A percentile compares a stretch with the other conserved stretches of the same genome.
These are phyloP conservation scores for Andrena fulva DNA, from an alignment of 2,888 invertebrate genomes.

Conservation along the genomic window DNA sequence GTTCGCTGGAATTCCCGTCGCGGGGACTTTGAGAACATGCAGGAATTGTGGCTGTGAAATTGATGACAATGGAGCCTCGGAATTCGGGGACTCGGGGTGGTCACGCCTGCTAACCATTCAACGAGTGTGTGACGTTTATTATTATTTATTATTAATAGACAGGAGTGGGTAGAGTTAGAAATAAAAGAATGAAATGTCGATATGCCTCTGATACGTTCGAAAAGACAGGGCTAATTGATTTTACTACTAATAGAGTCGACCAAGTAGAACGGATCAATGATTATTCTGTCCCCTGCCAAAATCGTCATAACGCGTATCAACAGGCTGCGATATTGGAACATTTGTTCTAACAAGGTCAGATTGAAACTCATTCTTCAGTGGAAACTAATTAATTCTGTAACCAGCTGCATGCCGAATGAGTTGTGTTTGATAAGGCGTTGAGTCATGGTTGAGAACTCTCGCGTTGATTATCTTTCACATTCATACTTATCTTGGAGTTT, in stretches of 20 bases:
- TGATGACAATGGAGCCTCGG: neutral
- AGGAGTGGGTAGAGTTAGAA: too few species aligned
- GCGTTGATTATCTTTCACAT: neutral
- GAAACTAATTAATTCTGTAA: neutral
- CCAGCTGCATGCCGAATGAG: neutral
- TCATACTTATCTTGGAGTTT: neutral
- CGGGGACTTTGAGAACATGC: neutral
- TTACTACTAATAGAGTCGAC: too few species aligned
- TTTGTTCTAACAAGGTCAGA: neutral
- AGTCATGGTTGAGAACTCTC: neutral
- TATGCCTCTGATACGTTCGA: too few species aligned
- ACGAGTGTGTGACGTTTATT: too few species aligned
- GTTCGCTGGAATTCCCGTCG: neutral
- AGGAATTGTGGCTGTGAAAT: neutral
- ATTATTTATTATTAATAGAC: too few species aligned
- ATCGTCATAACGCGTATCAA: too few species aligned
- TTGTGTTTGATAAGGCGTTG: neutral
- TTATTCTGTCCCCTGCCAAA: too few species aligned
- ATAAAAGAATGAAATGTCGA: too few species aligned
- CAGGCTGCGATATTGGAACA: neutral
- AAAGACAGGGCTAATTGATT: too few species aligned
- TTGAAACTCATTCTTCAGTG: neutral
- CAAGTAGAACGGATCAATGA: too few species aligned
- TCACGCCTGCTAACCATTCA: too few species aligned
- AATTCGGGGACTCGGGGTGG: too few species aligned